Evolutionary conservation across 2,888 invertebrate genomes (phyloP).

Genomic region (Cantharis rufa): DNA sequence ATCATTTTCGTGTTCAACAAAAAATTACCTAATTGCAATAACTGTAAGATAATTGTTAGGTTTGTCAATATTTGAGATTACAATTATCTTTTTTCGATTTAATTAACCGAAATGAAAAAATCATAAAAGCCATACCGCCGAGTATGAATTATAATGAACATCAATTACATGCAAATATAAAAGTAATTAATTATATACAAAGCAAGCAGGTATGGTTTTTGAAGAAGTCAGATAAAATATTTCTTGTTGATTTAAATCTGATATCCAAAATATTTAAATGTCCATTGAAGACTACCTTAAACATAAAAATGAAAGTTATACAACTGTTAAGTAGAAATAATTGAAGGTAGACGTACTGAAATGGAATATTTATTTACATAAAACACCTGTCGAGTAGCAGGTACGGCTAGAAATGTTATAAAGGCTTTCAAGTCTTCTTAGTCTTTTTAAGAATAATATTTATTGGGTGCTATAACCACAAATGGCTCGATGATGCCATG

Average conservation of each 20-base stretch:
- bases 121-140: background rate
- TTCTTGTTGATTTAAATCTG: background rate
- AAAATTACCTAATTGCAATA: background rate
- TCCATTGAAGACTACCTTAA: background rate
- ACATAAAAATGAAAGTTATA: background rate
- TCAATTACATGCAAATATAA: background rate
- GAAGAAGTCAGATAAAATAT: background rate
- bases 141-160: background rate
- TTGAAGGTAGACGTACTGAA: background rate
- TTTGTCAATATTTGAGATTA: background rate
- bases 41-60: background rate
- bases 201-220: background rate
- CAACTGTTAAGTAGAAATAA: background rate
- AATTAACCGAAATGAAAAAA: background rate
- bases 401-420: background rate
- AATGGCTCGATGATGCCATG: slow-evolving; percentile 24
- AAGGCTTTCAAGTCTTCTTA: background rate
- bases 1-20: background rate
- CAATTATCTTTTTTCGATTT: background rate
- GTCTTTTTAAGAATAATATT: slow-evolving; percentile 11
- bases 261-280: background rate
- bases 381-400: background rate
- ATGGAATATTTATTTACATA: background rate
- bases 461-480: slow-evolving; percentile 17
- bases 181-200: background rate